These are phyloP conservation scores for Echinops telfairi DNA, from an alignment of 2,113 vertebrate species.

Conservation along the genomic window DNA sequence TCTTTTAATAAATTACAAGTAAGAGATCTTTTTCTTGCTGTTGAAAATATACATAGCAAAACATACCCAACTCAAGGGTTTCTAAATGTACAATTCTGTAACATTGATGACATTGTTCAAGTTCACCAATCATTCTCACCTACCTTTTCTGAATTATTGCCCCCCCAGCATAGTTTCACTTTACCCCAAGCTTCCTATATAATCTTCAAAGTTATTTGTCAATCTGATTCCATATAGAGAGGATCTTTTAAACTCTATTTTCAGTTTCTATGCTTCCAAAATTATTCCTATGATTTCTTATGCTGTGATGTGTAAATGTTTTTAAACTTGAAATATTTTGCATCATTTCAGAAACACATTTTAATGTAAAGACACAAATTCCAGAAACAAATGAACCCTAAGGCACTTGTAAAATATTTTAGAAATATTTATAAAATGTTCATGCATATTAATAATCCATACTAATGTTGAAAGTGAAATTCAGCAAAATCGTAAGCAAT, in stretches of 20 bases:
- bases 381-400: neutral
- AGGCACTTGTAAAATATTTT: neutral
- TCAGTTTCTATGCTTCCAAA: neutral
- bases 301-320: neutral
- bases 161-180: neutral
- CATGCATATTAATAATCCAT: neutral
- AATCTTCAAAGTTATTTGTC: neutral
- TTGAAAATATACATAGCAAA: too few species aligned
- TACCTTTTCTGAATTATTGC: neutral
- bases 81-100: neutral
- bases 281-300: neutral
- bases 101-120: neutral
- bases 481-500: neutral
- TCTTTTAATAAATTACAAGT: neutral
- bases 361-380: neutral
- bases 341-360: neutral
- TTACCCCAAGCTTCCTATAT: neutral
- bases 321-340: conserved; percentile 7
- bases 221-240: neutral
- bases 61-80: neutral
- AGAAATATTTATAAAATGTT: neutral
- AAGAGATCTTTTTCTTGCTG: neutral
- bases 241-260: neutral
- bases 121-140: neutral
- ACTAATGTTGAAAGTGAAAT: neutral